Percentiles rank a stretch among this genome's conserved stretches.
Evolutionary conservation across 2,888 invertebrate genomes (phyloP).

Genomic region (Labia minor): DNA sequence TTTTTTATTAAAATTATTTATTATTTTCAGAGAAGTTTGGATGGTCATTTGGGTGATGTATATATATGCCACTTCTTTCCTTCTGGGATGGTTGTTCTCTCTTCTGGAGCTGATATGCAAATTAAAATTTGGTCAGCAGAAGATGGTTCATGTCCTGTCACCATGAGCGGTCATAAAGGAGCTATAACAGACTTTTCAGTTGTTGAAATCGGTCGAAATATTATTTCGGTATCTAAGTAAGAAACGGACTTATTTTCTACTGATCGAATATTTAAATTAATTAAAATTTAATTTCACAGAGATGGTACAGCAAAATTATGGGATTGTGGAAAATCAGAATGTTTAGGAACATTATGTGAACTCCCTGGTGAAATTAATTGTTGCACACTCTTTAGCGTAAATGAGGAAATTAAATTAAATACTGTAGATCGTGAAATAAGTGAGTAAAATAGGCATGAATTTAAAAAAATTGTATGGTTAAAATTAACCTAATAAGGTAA

Average conservation of each 20-base stretch:
- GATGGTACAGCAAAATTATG: conserved; percentile 59
- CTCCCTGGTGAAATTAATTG: conserved; percentile 48
- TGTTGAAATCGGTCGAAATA: conserved; percentile 55
- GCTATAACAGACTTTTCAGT: conserved; percentile 51
- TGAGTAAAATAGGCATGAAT: too few species aligned
- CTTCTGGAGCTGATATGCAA: conserved; percentile 57
- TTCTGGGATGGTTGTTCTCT: conserved; percentile 54
- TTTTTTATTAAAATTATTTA: too few species aligned
- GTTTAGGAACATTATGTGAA: conserved; percentile 43
- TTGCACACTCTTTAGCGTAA: conserved; percentile 40
- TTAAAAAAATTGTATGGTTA: too few species aligned
- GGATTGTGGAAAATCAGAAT: conserved; percentile 53
- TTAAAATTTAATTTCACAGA: conserved; percentile 32
- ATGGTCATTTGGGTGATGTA: conserved; percentile 57
- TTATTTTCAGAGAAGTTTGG: conserved; percentile 38
- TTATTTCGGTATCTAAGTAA: conserved; percentile 56
- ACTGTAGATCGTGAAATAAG: background rate
- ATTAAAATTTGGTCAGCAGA: conserved; percentile 60
- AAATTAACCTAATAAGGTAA: too few species aligned
- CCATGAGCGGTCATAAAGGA: conserved; percentile 53
- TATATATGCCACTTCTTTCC: conserved; percentile 59
- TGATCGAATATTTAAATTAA: background rate
- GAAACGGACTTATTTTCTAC: conserved; percentile 24
- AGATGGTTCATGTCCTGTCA: conserved; percentile 54
- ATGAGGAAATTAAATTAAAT: conserved; percentile 32